Base-by-base conservation (phyloP, 2,113 vertebrate species). In the Alaudala cheleensis region DNA sequence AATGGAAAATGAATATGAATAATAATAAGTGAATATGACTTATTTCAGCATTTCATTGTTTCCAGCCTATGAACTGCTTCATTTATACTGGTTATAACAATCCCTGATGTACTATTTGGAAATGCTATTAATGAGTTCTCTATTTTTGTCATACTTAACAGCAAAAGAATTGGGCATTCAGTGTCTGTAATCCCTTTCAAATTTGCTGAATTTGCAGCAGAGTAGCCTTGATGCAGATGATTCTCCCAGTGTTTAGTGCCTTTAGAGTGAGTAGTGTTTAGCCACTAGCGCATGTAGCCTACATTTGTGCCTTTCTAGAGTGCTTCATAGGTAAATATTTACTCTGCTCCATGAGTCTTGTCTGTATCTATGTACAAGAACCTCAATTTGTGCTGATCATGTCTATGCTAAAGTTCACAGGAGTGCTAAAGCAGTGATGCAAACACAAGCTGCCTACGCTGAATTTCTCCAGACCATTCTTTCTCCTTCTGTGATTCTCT, bases 341-440 rank as follows among this genome's bases (percentile, higher is more conserved):
- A 92, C 84, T 91, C 91, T 79, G 97, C 95, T 61, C 90, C 85
- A 42, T 97, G 58, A 91, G 74, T 94, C 86, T 95, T 92, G 96
- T 98, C 93, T 97, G 95, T 96, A 84, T 91, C 42, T 65, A 50
- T 78, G 90, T 96, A 51, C 42, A 24, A 93, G 69, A 50, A 92
- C 56, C 95, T 93, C 80, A 8, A 5, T 77, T 81, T 89, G 95
- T 95, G 92, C 86, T 40, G n/a, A 49, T 86, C 79, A 49, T 86
- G 92, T 97, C 98, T 98, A 81, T 98, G 98, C 97, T 49, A 95
- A 97, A 96, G 97, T 97, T 98, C 98, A 96, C 98, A 97, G 95
- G 97, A 91, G 90, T 47, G 89, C 85, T 69, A 71, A 37, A 71
- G 45, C 54, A 47, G 47, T 45, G 14, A 37, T 11, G 26, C 50